Percentiles rank a stretch among this genome's conserved stretches.
These are phyloP conservation scores for Stenchaetothrips biformis DNA, from an alignment of 2,888 invertebrate species.

Conservation along the genomic window DNA sequence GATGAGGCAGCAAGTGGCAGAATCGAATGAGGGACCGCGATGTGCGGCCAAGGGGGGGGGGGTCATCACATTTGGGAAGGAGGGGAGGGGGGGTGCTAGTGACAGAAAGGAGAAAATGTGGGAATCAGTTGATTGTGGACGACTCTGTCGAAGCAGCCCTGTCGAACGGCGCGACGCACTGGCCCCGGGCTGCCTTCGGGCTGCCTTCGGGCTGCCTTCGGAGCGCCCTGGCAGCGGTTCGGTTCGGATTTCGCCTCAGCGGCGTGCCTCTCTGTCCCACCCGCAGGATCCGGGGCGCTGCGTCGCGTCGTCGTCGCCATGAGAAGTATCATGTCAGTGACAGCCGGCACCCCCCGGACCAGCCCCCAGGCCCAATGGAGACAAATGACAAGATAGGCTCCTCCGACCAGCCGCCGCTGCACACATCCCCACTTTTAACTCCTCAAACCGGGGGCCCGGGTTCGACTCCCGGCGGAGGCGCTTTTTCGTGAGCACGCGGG, in stretches of 20 bases:
- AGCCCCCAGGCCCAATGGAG: neutral
- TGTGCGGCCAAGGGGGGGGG: neutral
- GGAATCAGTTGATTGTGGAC: constrained; percentile 5
- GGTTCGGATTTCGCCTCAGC: no score
- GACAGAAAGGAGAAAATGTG: constrained; percentile 1
- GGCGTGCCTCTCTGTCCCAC: no score
- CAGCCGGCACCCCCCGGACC: neutral
- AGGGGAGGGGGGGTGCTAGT: neutral
- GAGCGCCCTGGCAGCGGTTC: no score
- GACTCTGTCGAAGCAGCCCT: neutral
- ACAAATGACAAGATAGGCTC: neutral
- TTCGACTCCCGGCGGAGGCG: neutral
- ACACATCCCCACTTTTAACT: neutral
- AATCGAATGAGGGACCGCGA: neutral
- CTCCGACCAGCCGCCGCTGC: neutral
- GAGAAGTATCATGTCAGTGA: neutral
- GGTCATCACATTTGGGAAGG: no score
- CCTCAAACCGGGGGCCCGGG: neutral
- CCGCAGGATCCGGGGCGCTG: neutral
- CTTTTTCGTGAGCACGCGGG: neutral
- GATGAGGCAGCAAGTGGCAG: constrained; percentile 9
- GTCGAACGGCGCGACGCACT: no score
- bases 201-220: no score
- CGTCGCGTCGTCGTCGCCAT: neutral
- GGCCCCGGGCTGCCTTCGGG: no score